phyloP scores from a whole-genome alignment of 2,113 vertebrate species.

The Saguinus imperator region DNA sequence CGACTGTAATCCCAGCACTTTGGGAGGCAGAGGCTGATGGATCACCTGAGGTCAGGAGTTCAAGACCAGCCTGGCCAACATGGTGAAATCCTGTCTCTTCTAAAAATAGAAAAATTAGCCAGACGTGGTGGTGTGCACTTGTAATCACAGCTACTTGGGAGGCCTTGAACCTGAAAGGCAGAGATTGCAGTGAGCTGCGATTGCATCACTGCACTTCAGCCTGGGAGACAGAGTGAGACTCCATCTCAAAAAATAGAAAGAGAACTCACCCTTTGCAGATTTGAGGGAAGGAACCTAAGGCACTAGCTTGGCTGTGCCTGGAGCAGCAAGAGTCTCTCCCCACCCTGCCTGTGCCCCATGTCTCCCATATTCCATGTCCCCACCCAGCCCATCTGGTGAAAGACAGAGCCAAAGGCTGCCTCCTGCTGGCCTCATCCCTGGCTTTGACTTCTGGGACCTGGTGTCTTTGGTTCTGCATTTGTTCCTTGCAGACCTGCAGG shows the following conservation, averaged over 20 bases:
- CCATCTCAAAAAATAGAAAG: too few relatives aligned
- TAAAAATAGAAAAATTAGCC: too few relatives aligned
- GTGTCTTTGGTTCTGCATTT: not conserved
- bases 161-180: accelerated
- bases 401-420: not conserved
- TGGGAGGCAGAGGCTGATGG: too few relatives aligned
- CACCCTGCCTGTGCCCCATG: not conserved
- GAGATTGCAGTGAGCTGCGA: too few relatives aligned
- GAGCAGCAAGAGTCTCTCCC: not conserved
- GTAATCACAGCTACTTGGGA: too few relatives aligned
- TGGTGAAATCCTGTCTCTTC: too few relatives aligned
- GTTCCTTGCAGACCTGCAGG: not conserved
- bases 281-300: not conserved
- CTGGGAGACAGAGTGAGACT: too few relatives aligned
- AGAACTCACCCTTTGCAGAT: not conserved
- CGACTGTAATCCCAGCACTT: too few relatives aligned
- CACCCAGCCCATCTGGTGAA: not conserved
- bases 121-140: too few relatives aligned
- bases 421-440: not conserved
- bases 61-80: too few relatives aligned
- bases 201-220: too few relatives aligned
- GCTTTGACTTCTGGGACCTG: not conserved
- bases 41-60: too few relatives aligned
- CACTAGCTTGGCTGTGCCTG: not conserved
- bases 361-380: accelerated